phyloP scores from a whole-genome alignment of 2,888 invertebrate species.

The Plebejus melissa region DNA sequence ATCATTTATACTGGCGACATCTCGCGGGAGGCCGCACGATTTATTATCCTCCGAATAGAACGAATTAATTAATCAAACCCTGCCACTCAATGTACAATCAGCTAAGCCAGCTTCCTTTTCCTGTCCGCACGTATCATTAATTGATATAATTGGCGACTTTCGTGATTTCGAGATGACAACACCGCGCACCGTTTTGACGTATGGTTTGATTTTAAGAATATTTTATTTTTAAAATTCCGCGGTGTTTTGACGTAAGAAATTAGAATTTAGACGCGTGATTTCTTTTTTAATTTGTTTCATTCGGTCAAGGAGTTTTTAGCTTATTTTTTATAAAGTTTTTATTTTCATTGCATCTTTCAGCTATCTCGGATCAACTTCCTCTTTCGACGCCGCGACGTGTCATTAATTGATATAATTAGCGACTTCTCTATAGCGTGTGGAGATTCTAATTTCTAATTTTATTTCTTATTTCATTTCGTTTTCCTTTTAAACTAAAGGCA shows the following conservation, averaged over 20 bases:
- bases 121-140: conserved; percentile 73
- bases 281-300: conserved; percentile 22
- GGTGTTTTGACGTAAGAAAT: background rate
- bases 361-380: background rate
- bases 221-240: conserved; percentile 26
- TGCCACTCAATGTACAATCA: conserved; percentile 72
- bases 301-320: background rate
- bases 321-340: background rate
- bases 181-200: conserved; percentile 43
- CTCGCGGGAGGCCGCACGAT: conserved; percentile 74
- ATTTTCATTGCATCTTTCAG: conserved; percentile 2
- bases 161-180: conserved; percentile 62
- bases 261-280: background rate
- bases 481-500: background rate
- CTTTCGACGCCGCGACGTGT: background rate
- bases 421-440: background rate
- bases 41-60: conserved; percentile 68
- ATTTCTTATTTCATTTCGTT: background rate
- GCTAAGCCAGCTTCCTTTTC: conserved; percentile 72
- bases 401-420: conserved; percentile 4
- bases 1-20: conserved; percentile 75
- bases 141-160: conserved; percentile 74
- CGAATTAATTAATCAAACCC: conserved; percentile 77
- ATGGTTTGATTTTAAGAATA: conserved; percentile 36
- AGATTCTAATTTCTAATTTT: background rate